Base-by-base conservation (phyloP, 2,113 vertebrate species). In the Mola mola region DNA sequence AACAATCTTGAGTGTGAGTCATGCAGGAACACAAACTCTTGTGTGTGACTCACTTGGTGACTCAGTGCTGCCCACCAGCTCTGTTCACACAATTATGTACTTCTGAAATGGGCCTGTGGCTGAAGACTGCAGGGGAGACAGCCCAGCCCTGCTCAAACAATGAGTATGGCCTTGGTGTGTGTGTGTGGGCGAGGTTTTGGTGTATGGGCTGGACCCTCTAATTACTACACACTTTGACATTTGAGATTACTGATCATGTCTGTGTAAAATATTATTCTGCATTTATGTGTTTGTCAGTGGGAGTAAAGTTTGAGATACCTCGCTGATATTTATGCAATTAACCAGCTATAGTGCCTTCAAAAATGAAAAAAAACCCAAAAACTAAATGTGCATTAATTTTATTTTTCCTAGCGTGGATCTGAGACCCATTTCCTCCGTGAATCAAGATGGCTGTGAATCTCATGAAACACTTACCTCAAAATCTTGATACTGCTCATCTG, bases 401-500 rank as follows among this genome's bases (percentile, higher is more conserved):
- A 34, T 12, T 34, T 3, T 34, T 34, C 15, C 33, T 34, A 13
- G 33, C 33, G 2, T 13, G 33, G 15, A n/a, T n/a, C n/a, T n/a
- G n/a, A n/a, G n/a, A n/a, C n/a, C n/a, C n/a, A n/a, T n/a, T n/a
- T n/a, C n/a, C n/a, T n/a, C n/a, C n/a, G n/a, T n/a, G n/a, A n/a
- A n/a, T n/a, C n/a, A 5, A 38, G 13, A 17, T 17, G 3, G 13
- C n/a, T 38, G 26, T 36, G 0, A 17, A 49, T 10, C 17, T 9
- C 31, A 33, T 11, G 15, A 40, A 1, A 1, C 8, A 0, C 89
- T 92, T 81, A 95, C 97, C 90, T 98, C 97, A 79, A 98, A 98
- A 83, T 98, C 97, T 50, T 96, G 96, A 78, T 98, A 98, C 78
- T 98, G 97, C 64, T 98, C 97, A 74, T 98, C 97, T 0, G 95